Base-by-base conservation (phyloP, 2,797 vertebrate genomes). In the Clamator glandarius region DNA sequence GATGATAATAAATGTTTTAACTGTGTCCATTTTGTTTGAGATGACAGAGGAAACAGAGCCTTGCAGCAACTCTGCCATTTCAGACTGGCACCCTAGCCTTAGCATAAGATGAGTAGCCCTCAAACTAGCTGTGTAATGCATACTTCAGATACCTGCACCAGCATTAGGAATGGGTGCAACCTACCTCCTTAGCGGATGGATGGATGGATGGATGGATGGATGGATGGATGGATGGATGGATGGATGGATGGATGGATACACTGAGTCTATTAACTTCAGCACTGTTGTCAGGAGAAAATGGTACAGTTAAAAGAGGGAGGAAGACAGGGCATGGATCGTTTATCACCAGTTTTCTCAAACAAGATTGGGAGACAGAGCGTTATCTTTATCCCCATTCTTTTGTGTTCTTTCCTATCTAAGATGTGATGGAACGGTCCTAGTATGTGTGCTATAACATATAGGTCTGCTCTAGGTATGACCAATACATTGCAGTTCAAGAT, bases 81-180 rank as follows among this genome's bases (percentile, higher is more conserved):
- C 48, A 28, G 31, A 36, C 10, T 8, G 4, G 31, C 28, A 23
- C 12, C 42, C 20, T 35, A 80, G 42, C 19, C 35, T n/a, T 12
- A 9, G 23, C 8, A 28, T 42, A 33, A 35, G 7, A 3, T 51
- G 39, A 70, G 15, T 14, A 67, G 39, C 14, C 26, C 9, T 54
- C 36, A 26, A 13, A 3, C 17, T 31, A 52, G 17, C 20, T 9
- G 7, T 73, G 13, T 26, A 39, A 59, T 2, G 3, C 12, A 4
- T 15, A 2, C 19, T 62, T 76, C 4, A 2, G 15, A 52, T 79
- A 12, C 19, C 44, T 1, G 0, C 19, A 76, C 17, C 4, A 0
- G 6, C 28, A 69, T 19, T 55, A 69, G 46, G 29, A 19, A 57
- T 15, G 8, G 4, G 26, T 57, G 15, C 9, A 48, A 75, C 26